Evolutionary conservation across 2,888 invertebrate genomes (phyloP).

Genomic region (Hipparchia semele): DNA sequence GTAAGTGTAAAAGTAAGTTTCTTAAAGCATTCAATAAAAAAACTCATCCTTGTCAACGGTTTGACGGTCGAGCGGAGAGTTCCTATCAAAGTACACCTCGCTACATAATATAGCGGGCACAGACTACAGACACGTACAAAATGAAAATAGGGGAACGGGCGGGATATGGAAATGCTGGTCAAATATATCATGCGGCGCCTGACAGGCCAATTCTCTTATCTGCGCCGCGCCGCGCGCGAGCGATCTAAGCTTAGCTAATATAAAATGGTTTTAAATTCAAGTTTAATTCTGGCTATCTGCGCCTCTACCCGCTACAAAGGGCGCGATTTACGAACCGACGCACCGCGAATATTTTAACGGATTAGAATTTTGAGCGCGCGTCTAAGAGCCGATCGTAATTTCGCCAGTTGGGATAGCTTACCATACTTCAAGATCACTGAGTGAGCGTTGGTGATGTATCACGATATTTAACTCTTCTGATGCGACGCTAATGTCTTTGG

Average conservation of each 20-base stretch:
- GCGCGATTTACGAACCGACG: slow-evolving; percentile 80
- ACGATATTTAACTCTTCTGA: too few relatives aligned
- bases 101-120: slow-evolving; percentile 54
- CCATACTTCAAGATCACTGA: too few relatives aligned
- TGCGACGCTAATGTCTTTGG: too few relatives aligned
- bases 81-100: slow-evolving; percentile 48
- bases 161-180: slow-evolving; percentile 92
- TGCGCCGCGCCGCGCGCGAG: slow-evolving; percentile 83
- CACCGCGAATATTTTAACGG: slow-evolving; percentile 62
- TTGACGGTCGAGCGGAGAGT: slow-evolving; percentile 54
- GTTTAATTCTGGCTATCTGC: slow-evolving; percentile 82
- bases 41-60: slow-evolving; percentile 48
- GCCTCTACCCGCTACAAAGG: slow-evolving; percentile 66
- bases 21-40: slow-evolving; percentile 46
- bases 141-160: slow-evolving; percentile 76
- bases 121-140: slow-evolving; percentile 81
- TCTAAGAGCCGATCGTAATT: slow-evolving; percentile 2
- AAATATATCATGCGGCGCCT: slow-evolving; percentile 94
- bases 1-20: background rate
- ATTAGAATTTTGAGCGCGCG: slow-evolving; percentile 25
- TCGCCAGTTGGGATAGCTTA: background rate
- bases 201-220: slow-evolving; percentile 96
- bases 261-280: slow-evolving; percentile 77
- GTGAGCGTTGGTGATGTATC: too few relatives aligned
- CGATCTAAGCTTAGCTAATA: slow-evolving; percentile 84